Evolutionary conservation across 2,888 invertebrate species (phyloP).

Genomic region (Villa cingulata): DNA sequence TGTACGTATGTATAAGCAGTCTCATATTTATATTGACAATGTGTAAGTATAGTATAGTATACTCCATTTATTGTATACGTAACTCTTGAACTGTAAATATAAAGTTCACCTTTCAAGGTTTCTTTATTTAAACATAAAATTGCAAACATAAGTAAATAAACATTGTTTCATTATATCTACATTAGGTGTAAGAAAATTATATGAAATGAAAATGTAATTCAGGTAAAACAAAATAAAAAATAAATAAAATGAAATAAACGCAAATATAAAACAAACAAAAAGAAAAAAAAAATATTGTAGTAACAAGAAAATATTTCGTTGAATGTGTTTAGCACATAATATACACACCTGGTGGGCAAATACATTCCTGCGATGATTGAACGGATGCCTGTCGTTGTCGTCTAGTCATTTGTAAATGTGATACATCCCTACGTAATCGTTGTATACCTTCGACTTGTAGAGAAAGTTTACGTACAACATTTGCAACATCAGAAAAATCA

Average conservation of each 20-base stretch:
- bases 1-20: too few species aligned
- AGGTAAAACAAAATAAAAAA: too few species aligned
- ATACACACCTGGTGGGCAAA: constrained; percentile 55
- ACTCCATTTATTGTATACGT: not conserved
- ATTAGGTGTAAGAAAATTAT: not conserved
- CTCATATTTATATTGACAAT: too few species aligned
- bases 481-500: constrained; percentile 19
- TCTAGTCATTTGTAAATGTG: constrained; percentile 31
- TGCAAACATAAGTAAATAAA: not conserved
- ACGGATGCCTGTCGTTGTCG: constrained; percentile 29
- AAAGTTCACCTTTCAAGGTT: too few species aligned
- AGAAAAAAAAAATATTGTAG: not conserved
- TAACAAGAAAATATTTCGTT: not conserved
- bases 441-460: constrained; percentile 31
- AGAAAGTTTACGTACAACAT: constrained; percentile 26
- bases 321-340: too few species aligned
- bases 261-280: too few species aligned
- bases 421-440: constrained; percentile 34
- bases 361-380: constrained; percentile 44
- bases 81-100: not conserved
- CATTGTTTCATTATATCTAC: too few species aligned
- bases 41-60: too few species aligned
- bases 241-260: not conserved
- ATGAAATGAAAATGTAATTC: too few species aligned
- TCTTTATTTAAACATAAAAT: not conserved